Evolutionary conservation across 2,797 vertebrate genomes (phyloP).

Genomic region (Borostomias antarcticus): DNA sequence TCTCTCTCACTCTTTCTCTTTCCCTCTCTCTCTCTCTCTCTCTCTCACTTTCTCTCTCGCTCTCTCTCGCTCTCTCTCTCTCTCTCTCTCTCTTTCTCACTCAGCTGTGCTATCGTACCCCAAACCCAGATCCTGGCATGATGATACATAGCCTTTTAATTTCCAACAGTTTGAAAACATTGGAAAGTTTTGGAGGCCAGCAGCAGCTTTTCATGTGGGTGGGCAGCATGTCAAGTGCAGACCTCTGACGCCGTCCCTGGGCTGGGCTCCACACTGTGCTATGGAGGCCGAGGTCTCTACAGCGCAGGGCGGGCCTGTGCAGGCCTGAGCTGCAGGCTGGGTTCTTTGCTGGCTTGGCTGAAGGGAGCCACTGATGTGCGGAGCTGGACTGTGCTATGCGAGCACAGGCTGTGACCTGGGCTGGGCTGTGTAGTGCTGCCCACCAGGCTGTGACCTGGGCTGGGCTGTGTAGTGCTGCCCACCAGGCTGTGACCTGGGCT

Average conservation of each 20-base stretch:
- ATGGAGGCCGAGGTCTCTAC: neutral
- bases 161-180: conserved; percentile 42
- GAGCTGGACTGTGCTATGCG: neutral
- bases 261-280: conserved; percentile 19
- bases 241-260: conserved; percentile 44
- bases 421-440: neutral
- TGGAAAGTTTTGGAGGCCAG: conserved; percentile 58
- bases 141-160: conserved; percentile 49
- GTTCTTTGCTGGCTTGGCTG: neutral
- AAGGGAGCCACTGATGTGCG: too few species aligned
- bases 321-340: neutral
- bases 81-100: too few species aligned
- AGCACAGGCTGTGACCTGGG: neutral
- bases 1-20: neutral
- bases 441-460: too few species aligned
- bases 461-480: neutral
- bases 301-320: conserved; percentile 12
- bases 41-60: neutral
- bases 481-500: too few species aligned
- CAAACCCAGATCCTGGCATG: conserved; percentile 41
- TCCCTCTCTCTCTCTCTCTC: conserved; percentile 10
- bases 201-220: conserved; percentile 42
- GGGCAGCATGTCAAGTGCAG: conserved; percentile 56
- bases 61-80: too few species aligned
- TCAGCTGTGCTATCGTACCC: conserved; percentile 12